Evolutionary conservation across 2,113 vertebrate species (phyloP).

Genomic region (Micromys minutus): DNA sequence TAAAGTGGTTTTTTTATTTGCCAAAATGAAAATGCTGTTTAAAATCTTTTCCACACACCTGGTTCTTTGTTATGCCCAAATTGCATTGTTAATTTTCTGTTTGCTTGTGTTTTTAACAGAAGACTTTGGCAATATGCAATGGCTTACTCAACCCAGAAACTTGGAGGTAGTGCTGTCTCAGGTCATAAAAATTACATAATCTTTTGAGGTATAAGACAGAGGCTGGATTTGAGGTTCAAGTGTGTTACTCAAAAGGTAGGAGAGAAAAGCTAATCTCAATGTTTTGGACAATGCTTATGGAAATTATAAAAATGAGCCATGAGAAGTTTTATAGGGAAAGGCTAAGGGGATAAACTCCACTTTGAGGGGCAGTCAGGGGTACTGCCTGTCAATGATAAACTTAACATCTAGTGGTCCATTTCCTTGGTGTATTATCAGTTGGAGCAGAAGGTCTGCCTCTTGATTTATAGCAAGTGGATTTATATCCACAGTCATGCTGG

Average conservation of each 20-base stretch:
- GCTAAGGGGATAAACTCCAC: background rate
- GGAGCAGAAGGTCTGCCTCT: background rate
- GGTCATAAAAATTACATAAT: background rate
- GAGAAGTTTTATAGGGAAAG: background rate
- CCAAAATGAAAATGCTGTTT: conserved; percentile 9
- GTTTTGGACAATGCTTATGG: conserved; percentile 5
- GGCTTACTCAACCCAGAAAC: background rate
- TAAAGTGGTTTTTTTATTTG: conserved; percentile 14
- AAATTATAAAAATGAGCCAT: background rate
- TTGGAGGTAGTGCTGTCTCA: background rate
- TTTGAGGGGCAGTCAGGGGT: background rate
- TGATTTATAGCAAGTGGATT: background rate
- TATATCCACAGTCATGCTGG: background rate
- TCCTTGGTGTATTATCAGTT: background rate
- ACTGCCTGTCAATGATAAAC: background rate
- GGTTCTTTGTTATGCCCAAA: conserved; percentile 1
- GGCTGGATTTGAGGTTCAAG: background rate
- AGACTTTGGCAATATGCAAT: background rate
- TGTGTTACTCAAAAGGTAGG: background rate
- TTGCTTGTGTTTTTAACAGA: conserved; percentile 4
- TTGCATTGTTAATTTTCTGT: conserved; percentile 19
- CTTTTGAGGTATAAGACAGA: background rate
- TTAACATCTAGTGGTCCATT: background rate
- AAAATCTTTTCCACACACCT: background rate
- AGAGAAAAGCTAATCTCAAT: background rate